These are phyloP conservation scores for Trichechus manatus DNA, from an alignment of 2,113 vertebrate genomes.

Conservation along the genomic window DNA sequence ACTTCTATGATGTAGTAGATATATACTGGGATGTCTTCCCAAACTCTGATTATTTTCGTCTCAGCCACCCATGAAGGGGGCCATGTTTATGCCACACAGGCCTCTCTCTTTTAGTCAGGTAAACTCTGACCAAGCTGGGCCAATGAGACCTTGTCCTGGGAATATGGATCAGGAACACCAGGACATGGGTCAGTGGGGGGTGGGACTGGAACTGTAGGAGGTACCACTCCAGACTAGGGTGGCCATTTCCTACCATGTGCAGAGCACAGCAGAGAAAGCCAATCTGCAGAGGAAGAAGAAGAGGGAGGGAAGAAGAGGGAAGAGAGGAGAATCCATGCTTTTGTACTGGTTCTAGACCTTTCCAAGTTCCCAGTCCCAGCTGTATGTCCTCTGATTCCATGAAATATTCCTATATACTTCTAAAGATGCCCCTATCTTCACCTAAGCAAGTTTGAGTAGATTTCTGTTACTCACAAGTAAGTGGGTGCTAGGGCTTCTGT, in stretches of 20 bases:
- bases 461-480: not conserved
- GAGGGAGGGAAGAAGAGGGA: not conserved
- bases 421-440: too few relatives aligned
- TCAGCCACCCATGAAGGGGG: not conserved
- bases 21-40: not conserved
- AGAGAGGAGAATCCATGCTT: not conserved
- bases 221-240: not conserved
- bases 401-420: not conserved
- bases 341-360: not conserved
- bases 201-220: not conserved
- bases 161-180: not conserved
- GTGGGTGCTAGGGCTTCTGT: not conserved
- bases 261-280: not conserved
- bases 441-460: not conserved
- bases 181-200: too few relatives aligned
- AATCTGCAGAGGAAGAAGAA: not conserved
- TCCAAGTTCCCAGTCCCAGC: not conserved
- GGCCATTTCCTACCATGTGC: too few relatives aligned
- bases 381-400: not conserved
- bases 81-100: not conserved
- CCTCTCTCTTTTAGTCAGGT: not conserved
- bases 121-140: not conserved
- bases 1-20: too few relatives aligned
- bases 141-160: not conserved
- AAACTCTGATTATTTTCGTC: not conserved